Base-by-base conservation (phyloP, 2,113 vertebrate species). In the Donacobius atricapilla region DNA sequence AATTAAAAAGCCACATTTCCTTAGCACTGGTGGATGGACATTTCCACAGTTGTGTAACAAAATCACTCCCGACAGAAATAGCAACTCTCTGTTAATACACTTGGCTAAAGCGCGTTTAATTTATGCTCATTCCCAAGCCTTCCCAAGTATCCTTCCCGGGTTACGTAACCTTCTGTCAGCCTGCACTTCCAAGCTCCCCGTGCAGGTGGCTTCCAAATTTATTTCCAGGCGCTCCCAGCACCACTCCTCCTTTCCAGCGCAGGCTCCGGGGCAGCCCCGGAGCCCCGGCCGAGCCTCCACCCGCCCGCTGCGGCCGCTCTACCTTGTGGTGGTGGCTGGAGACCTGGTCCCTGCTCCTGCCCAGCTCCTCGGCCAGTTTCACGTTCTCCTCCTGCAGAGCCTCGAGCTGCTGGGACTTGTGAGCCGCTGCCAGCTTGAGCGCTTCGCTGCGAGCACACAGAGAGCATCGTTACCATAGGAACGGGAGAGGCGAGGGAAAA, bases 361-460 rank as follows among this genome's bases (percentile, higher is more conserved):
- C 98, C 39, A 99, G 98, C 96, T 99, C 98, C 96, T 98, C 97
- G 10, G 97, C 97, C 98, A 99, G 98, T 98, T 98, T 98, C 80
- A 97, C 86, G 95, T 99, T 99, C 96, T 99, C 98, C 82, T 99
- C 98, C 88, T 98, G 98, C 96, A 99, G 94, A 24, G 89, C 97
- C 37, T 98, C 98, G 47, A 99, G 98, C 94, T 98, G 98, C 96
- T 98, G 98, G 45, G 98, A 98, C 97, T 98, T 98, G 94, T 98
- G 98, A 96, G 98, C 98, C 33, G 97, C 97, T 24, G 97, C 98
- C 97, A 98, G 98, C 98, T 98, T 99, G 86, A 99, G 98, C 75
- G 97, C 98, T 97, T 99, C 98, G 96, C 99, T 99, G 97, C 25
- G 94, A 97, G 97, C 96, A 98, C 97, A 97, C 96, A 89, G 96